These are phyloP conservation scores for Cariama cristata DNA, from an alignment of 2,113 vertebrate genomes.

Conservation along the genomic window DNA sequence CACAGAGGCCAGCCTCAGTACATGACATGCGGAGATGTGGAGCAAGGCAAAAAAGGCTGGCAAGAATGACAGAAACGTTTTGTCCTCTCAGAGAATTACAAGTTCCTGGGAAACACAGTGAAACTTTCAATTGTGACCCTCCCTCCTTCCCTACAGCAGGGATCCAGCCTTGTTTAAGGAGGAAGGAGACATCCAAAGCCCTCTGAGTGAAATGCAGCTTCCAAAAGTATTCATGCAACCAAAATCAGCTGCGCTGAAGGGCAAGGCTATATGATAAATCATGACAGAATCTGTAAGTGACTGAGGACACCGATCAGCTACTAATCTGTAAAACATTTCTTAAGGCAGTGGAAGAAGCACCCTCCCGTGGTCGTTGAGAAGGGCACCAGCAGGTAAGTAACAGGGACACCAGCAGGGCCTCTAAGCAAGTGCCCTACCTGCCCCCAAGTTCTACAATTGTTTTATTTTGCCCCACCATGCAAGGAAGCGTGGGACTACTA, in stretches of 20 bases:
- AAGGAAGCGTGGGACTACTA: not conserved
- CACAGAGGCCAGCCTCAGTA: not conserved
- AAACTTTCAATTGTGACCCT: not conserved
- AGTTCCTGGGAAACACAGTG: not conserved
- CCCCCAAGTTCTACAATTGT: not conserved
- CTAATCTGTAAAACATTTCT: not conserved
- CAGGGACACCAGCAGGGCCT: not conserved
- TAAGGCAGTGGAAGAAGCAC: not conserved
- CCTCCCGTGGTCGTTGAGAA: not conserved
- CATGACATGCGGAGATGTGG: rapidly evolving
- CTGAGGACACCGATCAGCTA: not conserved
- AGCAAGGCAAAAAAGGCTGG: not conserved
- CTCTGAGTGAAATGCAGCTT: not conserved
- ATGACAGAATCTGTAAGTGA: not conserved
- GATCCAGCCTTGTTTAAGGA: not conserved
- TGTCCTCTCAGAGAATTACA: not conserved
- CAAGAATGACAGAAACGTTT: not conserved
- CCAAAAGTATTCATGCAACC: not conserved
- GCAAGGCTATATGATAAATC: not conserved
- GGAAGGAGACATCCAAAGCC: not conserved
- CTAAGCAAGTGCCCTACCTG: not conserved
- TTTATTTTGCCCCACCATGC: not conserved
- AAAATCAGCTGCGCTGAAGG: not conserved
- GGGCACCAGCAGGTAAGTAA: not conserved
- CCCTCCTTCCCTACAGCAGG: not conserved